Evolutionary conservation across 53 echinoderm and acorn worm species (phyloP).

Genomic region (Luidia sarsii): DNA sequence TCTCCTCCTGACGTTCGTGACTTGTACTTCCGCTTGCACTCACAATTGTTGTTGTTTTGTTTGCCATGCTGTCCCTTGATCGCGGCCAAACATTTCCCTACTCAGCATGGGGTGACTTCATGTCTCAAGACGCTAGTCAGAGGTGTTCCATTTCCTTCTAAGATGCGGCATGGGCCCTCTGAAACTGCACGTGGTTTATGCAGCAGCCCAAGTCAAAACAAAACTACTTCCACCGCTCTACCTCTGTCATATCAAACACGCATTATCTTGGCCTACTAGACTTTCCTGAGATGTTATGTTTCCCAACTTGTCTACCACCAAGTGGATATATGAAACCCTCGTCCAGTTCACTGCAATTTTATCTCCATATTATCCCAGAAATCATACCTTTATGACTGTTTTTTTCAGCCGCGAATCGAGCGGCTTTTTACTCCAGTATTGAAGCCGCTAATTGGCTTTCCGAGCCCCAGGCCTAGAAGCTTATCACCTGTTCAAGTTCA

Average conservation of each 20-base stretch:
- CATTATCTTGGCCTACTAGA: background rate
- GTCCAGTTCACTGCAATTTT: background rate
- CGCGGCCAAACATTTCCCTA: slow-evolving; percentile 14
- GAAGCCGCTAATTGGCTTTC: slow-evolving; percentile 45
- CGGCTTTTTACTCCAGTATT: background rate
- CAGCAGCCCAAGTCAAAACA: slow-evolving; percentile 44
- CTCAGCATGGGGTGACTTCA: slow-evolving; percentile 11
- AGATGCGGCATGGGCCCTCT: background rate
- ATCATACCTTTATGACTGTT: background rate
- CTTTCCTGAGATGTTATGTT: slow-evolving; percentile 8
- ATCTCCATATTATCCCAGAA: background rate
- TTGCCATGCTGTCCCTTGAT: background rate
- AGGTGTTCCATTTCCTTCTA: slow-evolving; percentile 2
- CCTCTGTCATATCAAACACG: slow-evolving; percentile 20
- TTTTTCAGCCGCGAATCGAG: slow-evolving; percentile 35
- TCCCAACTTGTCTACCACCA: background rate
- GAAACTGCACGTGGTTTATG: slow-evolving; percentile 10
- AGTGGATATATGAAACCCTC: slow-evolving; percentile 18
- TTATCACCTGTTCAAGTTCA: slow-evolving; percentile 50
- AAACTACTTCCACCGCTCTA: background rate
- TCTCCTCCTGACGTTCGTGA: slow-evolving; percentile 31
- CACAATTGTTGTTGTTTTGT: slow-evolving; percentile 16
- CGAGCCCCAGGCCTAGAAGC: slow-evolving; percentile 34
- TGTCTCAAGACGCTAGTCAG: slow-evolving; percentile 20
- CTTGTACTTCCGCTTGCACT: slow-evolving; percentile 35